These are phyloP conservation scores for Danio choprae DNA, from an alignment of 2,797 vertebrate genomes.

Conservation along the genomic window DNA sequence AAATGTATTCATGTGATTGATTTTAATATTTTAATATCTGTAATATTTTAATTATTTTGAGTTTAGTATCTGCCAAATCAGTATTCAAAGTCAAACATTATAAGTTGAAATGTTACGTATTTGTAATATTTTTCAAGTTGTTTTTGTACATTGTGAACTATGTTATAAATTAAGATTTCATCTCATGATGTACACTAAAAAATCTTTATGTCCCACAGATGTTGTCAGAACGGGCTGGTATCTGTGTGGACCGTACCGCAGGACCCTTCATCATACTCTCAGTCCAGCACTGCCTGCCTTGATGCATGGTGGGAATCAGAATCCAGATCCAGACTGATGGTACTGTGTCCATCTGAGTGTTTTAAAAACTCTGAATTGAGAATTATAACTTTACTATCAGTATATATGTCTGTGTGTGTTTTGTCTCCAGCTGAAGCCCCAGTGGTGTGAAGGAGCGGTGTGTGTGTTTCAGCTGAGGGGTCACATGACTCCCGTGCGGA, in stretches of 20 bases:
- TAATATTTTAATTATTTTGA: too few relatives aligned
- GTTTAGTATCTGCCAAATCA: too few relatives aligned
- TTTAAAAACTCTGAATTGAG: background rate
- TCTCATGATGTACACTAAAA: too few relatives aligned
- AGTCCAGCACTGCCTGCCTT: conserved; percentile 73
- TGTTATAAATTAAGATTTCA: background rate
- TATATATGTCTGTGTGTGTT: conserved; percentile 2
- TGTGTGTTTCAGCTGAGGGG: conserved; percentile 93
- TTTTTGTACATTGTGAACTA: background rate
- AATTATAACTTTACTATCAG: background rate
- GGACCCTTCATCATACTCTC: conserved; percentile 74
- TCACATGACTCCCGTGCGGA: conserved; percentile 92
- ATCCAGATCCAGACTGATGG: conserved; percentile 77
- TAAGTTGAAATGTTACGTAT: background rate
- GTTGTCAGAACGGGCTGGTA: conserved; percentile 94
- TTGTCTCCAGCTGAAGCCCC: conserved; percentile 45
- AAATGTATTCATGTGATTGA: background rate
- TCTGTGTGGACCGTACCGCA: conserved; percentile 94
- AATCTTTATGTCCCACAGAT: conserved; percentile 76
- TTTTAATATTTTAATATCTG: too few relatives aligned
- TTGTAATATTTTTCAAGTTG: background rate
- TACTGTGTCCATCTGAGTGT: conserved; percentile 31
- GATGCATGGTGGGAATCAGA: conserved; percentile 92
- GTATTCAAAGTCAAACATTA: too few relatives aligned
- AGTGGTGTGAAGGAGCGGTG: conserved; percentile 66